These are phyloP conservation scores for Polymixis flavicincta DNA, from an alignment of 2,888 invertebrate genomes.

Conservation along the genomic window DNA sequence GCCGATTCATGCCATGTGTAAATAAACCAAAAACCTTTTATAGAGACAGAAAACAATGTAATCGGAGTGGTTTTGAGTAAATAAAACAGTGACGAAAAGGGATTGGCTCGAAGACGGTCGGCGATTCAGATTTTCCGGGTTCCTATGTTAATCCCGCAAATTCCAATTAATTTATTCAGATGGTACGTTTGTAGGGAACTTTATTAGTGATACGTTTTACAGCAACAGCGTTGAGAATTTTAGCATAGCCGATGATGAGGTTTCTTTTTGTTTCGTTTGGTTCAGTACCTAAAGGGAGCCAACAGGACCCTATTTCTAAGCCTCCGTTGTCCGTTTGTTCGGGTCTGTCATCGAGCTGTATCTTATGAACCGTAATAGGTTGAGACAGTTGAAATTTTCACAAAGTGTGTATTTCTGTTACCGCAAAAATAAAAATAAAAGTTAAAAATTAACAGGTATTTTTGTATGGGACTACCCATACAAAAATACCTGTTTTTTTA, in stretches of 20 bases:
- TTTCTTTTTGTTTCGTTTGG: background rate
- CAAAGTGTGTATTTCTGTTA: no score
- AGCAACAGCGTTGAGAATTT: constrained; percentile 35
- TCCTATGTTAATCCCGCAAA: constrained; percentile 61
- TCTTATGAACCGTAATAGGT: no score
- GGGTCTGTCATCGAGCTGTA: no score
- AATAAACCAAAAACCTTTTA: constrained; percentile 45
- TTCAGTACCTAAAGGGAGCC: no score
- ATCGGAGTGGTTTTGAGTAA: constrained; percentile 53
- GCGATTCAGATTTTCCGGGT: constrained; percentile 49
- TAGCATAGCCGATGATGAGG: constrained; percentile 2
- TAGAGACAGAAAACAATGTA: constrained; percentile 32
- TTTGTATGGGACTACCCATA: no score
- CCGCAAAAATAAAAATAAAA: no score
- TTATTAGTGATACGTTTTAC: constrained; percentile 51
- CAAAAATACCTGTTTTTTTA: no score
- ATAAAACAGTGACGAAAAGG: constrained; percentile 63
- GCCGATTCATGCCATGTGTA: constrained; percentile 6
- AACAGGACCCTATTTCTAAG: no score
- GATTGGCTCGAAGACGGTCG: constrained; percentile 52
- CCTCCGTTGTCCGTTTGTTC: no score
- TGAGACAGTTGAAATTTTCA: no score
- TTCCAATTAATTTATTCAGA: constrained; percentile 65
- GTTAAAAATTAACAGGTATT: no score
- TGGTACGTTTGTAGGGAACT: constrained; percentile 35